These are phyloP conservation scores for Drosophila busckii DNA, from an alignment of 1,140 invertebrate genomes.

Conservation along the genomic window DNA sequence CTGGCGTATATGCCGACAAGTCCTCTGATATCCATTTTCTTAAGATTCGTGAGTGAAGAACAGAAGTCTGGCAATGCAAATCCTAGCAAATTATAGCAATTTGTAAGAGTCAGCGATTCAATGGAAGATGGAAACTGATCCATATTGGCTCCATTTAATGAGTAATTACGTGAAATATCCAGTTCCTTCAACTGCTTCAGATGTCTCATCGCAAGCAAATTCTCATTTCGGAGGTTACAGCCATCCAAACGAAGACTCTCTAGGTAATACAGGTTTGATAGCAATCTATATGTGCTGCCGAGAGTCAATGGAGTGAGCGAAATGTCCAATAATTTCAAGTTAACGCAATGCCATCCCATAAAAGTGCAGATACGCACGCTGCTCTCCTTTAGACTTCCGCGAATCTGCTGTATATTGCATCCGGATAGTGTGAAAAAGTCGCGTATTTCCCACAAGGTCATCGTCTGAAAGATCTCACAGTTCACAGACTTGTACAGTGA, in stretches of 20 bases:
- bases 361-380: constrained; percentile 33
- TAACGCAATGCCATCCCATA: constrained; percentile 24
- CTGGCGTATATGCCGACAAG: neutral
- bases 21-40: constrained; percentile 21
- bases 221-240: constrained; percentile 4
- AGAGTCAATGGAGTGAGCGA: neutral
- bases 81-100: neutral
- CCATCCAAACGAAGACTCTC: constrained; percentile 4
- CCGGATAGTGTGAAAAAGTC: constrained; percentile 55
- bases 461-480: neutral
- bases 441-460: constrained; percentile 55
- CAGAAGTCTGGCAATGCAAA: neutral
- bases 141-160: constrained; percentile 16
- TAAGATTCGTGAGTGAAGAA: constrained; percentile 3
- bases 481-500: constrained; percentile 19
- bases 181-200: constrained; percentile 28
- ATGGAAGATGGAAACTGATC: constrained; percentile 8
- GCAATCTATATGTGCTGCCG: constrained; percentile 19
- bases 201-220: constrained; percentile 1
- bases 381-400: constrained; percentile 16
- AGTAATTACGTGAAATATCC: constrained; percentile 13
- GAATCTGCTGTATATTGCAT: constrained; percentile 7
- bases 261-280: constrained; percentile 13
- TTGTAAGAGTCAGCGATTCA: constrained; percentile 16
- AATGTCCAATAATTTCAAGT: constrained; percentile 27